Conservation (phyloP, 2,113 vertebrate genomes). For the Phyllostomus discolor region DNA sequence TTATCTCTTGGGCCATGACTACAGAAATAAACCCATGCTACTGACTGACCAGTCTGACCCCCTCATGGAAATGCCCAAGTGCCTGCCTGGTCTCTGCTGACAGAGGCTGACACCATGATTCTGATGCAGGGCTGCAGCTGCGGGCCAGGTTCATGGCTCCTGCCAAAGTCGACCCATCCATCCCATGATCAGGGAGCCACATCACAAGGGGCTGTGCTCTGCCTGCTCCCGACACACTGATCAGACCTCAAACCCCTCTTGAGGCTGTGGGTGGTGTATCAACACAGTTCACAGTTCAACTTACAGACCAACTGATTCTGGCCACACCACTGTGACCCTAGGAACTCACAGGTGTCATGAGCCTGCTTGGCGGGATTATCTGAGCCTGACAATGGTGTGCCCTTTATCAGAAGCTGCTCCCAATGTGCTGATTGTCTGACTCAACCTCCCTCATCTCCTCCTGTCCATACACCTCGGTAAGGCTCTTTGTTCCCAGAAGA, state of each 20-base stretch:
- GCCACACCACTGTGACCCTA: background rate
- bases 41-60: background rate
- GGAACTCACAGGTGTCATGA: background rate
- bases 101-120: background rate
- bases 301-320: background rate
- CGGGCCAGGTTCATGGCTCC: background rate
- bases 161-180: background rate
- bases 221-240: background rate
- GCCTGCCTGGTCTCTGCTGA: background rate
- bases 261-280: background rate
- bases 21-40: background rate
- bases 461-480: background rate
- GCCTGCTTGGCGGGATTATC: no score
- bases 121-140: background rate
- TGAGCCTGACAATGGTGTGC: background rate
- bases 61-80: background rate
- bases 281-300: background rate
- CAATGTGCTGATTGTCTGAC: background rate
- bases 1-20: background rate
- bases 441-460: background rate
- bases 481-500: background rate
- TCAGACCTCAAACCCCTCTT: background rate
- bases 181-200: background rate
- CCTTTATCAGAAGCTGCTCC: background rate
- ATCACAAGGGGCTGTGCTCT: background rate